Base-by-base conservation (phyloP, 2,888 invertebrate genomes). In the Salticus scenicus region DNA sequence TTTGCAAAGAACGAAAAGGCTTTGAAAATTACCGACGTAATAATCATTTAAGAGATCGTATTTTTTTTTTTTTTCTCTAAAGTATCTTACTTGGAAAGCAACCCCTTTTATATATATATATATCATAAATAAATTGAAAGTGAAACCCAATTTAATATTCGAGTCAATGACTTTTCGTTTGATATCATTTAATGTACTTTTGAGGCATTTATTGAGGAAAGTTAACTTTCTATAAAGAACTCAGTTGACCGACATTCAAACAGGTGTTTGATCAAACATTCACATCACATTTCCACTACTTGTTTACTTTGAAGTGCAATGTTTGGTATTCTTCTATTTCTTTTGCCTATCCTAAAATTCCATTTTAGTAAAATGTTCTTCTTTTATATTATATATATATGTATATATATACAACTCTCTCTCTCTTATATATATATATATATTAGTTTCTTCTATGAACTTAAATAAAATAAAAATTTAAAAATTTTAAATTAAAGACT, bases 241-340 rank as follows among this genome's bases (percentile, higher is more conserved):
- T 57, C 24, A 24, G 20, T 24, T 57, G 57, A 57, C 57, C 57
- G 57, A 57, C 57, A 57, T 57, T 57, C 57, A 24, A 57, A 57
- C 57, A 57, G 57, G 20, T 24, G 24, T 47, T 47, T 24, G 12
- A 14, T 2, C 17, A 12, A 14, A 17, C 42, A 2, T 47, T 20
- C 20, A 1, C 12, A 20, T 17, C 17, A 47, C 47, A 2, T 57
- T 57, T 57, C 57, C 12, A 5, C 24, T n/a, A n/a, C n/a, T n/a
- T n/a, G n/a, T n/a, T n/a, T n/a, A 20, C 57, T 5, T 12, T 57
- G 5, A 4, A n/a, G n/a, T 4, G 20, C 20, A 24, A 37, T 37
- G 7, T 7, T 17, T 57, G 1, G 12, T 5, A 1, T 57, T 57
- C 12, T 1, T 57, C 24, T 57, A 1, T 24, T 57, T 5, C 7